A percentile compares a stretch with the other conserved stretches of the same genome.
phyloP scores from a whole-genome alignment of 2,797 vertebrate species.

The Pyrocephalus nanus region DNA sequence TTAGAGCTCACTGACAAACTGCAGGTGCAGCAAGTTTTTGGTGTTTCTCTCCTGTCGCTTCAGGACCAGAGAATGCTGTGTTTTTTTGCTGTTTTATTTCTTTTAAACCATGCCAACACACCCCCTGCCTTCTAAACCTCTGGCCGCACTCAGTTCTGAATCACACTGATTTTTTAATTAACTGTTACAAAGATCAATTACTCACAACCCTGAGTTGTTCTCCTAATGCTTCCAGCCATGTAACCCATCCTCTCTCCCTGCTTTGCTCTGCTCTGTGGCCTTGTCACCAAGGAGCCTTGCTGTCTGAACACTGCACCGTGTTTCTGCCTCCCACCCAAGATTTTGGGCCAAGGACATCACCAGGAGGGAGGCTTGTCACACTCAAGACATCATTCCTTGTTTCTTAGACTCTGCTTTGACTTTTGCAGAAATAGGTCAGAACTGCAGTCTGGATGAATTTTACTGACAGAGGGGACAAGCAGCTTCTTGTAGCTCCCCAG shows the following conservation, averaged over 20 bases:
- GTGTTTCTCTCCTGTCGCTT: not conserved
- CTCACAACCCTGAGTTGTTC: not conserved
- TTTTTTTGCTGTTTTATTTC: not conserved
- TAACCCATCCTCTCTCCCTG: not conserved
- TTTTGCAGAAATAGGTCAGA: not conserved
- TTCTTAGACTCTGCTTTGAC: not conserved
- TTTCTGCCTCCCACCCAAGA: not conserved
- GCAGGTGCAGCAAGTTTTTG: not conserved
- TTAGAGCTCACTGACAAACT: not conserved
- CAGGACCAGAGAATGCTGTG: not conserved
- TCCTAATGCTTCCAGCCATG: not conserved
- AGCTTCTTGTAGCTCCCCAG: not conserved
- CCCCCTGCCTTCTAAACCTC: not conserved
- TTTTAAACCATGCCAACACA: not conserved
- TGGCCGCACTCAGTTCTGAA: constrained; percentile 17
- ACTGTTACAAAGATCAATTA: not conserved
- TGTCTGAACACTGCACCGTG: fast-evolving
- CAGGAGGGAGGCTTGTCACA: not conserved
- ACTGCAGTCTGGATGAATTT: fast-evolving
- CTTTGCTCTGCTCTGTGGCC: not conserved
- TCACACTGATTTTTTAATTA: not conserved
- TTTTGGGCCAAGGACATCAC: not conserved
- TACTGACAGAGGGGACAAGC: not conserved
- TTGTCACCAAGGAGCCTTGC: not conserved
- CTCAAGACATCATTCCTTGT: not conserved